A percentile compares a stretch with the other conserved stretches of the same genome.
Evolutionary conservation across 1,140 invertebrate species (phyloP).

Genomic region (Dufourea novaeangliae): DNA sequence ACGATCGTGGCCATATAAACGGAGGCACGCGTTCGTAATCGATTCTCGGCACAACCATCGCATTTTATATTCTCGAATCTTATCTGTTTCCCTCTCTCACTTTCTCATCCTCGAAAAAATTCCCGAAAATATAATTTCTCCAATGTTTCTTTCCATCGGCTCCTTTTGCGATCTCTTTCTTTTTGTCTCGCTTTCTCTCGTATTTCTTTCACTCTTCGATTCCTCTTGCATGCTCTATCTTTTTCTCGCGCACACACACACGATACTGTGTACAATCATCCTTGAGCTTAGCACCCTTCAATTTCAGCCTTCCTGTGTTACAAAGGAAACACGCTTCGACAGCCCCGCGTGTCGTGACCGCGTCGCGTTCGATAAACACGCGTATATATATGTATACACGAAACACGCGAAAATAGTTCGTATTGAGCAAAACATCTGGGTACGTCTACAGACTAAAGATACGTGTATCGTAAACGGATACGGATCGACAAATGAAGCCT

Average conservation of each 20-base stretch:
- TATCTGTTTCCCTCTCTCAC: constrained; percentile 49
- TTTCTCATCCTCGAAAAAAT: constrained; percentile 47
- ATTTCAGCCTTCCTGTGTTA: constrained; percentile 75
- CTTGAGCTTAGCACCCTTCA: constrained; percentile 75
- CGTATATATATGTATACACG: no score
- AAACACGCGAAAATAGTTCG: constrained; percentile 63
- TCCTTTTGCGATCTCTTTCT: constrained; percentile 58
- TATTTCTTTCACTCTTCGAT: constrained; percentile 4
- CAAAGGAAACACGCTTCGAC: constrained; percentile 68
- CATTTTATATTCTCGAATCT: constrained; percentile 35
- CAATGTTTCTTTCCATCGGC: constrained; percentile 57
- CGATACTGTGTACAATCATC: constrained; percentile 57
- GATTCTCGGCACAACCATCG: background rate
- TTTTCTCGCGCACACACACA: constrained; percentile 21
- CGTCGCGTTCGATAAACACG: constrained; percentile 35
- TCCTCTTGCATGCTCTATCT: background rate
- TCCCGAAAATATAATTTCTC: constrained; percentile 74
- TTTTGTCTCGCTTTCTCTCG: constrained; percentile 36
- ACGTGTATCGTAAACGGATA: constrained; percentile 15
- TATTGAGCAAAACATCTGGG: constrained; percentile 73
- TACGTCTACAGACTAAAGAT: constrained; percentile 63
- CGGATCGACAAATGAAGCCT: constrained; percentile 7
- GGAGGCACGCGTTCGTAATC: constrained; percentile 12
- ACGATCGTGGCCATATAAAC: background rate
- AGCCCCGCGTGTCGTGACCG: constrained; percentile 51